Conservation (phyloP, 1,140 invertebrate genomes). For the Mamestra configurata region DNA sequence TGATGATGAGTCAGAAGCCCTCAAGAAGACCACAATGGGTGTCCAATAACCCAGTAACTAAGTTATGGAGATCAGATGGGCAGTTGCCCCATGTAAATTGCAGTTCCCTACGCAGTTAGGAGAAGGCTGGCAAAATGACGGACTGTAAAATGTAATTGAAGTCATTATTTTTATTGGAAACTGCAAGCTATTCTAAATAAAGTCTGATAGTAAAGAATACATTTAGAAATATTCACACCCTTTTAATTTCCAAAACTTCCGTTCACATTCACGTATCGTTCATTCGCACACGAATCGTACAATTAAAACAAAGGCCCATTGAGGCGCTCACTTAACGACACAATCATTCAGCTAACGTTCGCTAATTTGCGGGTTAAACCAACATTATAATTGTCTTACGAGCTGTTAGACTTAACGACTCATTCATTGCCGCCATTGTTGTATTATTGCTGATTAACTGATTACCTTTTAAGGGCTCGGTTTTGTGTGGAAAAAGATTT, state of each 20-base stretch:
- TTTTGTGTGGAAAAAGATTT: neutral
- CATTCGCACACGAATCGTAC: neutral
- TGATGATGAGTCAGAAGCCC: no score
- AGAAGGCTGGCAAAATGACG: no score
- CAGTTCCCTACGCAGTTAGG: no score
- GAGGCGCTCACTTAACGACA: constrained; percentile 41
- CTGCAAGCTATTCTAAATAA: no score
- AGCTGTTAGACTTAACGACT: constrained; percentile 45
- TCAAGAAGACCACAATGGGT: no score
- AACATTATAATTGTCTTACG: constrained; percentile 50
- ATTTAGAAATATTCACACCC: neutral
- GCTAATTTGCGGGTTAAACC: constrained; percentile 45
- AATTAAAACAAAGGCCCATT: constrained; percentile 35
- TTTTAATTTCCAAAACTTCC: neutral
- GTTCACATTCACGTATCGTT: neutral
- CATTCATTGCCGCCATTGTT: constrained; percentile 42
- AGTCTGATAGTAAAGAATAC: neutral
- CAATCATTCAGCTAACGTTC: constrained; percentile 35
- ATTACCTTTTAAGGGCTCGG: neutral
- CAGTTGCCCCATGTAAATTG: no score
- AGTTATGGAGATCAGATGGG: no score
- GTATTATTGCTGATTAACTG: constrained; percentile 14
- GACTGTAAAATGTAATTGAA: no score
- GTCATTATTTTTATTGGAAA: no score
- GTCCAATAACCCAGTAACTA: no score